Evolutionary conservation across 1,140 invertebrate species (phyloP).

Genomic region (Ditylenchus dipsaci): DNA sequence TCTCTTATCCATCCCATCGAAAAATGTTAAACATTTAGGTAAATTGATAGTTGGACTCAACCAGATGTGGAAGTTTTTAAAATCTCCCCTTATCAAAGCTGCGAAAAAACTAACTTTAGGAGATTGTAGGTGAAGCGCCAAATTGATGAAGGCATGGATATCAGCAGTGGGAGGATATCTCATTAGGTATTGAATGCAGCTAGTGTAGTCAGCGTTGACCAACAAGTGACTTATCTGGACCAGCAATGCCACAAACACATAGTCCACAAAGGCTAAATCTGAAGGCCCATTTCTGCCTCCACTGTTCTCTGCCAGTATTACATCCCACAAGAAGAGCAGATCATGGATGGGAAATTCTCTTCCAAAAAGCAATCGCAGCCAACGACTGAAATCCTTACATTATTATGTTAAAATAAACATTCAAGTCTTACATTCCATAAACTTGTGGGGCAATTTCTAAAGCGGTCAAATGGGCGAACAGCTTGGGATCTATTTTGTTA

Average conservation of each 20-base stretch:
- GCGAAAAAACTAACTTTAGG: slow-evolving; percentile 59
- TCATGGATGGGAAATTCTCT: slow-evolving; percentile 73
- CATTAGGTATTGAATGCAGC: slow-evolving; percentile 68
- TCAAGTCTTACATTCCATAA: slow-evolving; percentile 72
- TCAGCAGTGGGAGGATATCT: slow-evolving; percentile 67
- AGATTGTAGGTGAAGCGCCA: slow-evolving; percentile 66
- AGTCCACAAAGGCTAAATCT: slow-evolving; percentile 69
- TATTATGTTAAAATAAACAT: slow-evolving; percentile 15
- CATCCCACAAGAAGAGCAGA: slow-evolving; percentile 73
- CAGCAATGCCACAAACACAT: slow-evolving; percentile 72
- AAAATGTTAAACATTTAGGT: too few species aligned
- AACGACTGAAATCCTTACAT: slow-evolving; percentile 64
- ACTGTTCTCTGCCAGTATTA: slow-evolving; percentile 72
- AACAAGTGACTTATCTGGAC: slow-evolving; percentile 69
- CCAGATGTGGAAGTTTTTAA: too few species aligned
- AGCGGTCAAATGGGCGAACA: slow-evolving; percentile 68
- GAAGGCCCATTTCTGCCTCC: slow-evolving; percentile 33
- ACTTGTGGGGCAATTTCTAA: slow-evolving; percentile 73
- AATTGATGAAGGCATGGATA: slow-evolving; percentile 66
- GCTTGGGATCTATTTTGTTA: slow-evolving; percentile 66
- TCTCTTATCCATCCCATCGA: too few species aligned
- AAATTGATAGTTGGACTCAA: too few species aligned
- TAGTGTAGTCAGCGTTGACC: slow-evolving; percentile 67
- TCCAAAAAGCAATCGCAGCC: slow-evolving; percentile 74
- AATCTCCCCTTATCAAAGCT: too few species aligned